phyloP scores from a whole-genome alignment of 2,888 invertebrate species.

The Mimachlamys varia region DNA sequence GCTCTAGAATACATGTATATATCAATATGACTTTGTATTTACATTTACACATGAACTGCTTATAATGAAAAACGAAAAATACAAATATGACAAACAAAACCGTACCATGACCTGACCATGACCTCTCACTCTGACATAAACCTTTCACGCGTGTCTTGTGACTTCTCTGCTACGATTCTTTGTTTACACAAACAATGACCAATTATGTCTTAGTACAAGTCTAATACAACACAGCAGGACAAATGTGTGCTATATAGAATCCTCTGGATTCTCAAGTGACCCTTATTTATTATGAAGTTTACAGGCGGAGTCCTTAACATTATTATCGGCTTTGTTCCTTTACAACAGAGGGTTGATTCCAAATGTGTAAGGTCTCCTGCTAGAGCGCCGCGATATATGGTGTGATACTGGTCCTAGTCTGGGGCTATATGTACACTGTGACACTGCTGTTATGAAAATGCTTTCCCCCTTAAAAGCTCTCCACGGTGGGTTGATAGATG shows the following conservation, averaged over 20 bases:
- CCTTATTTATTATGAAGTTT: neutral
- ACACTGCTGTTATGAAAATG: neutral
- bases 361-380: neutral
- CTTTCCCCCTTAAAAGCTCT: neutral
- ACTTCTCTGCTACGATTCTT: conserved; percentile 5
- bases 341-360: neutral
- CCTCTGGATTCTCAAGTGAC: neutral
- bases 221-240: conserved; percentile 5
- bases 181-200: neutral
- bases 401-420: neutral
- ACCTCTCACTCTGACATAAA: neutral
- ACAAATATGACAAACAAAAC: neutral
- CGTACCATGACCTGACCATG: neutral
- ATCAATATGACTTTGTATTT: neutral
- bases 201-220: neutral
- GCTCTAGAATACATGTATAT: neutral
- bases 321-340: neutral
- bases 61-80: neutral
- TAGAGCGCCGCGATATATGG: neutral
- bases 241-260: neutral
- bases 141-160: neutral
- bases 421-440: neutral
- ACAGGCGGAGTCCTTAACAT: neutral
- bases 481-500: neutral
- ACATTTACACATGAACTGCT: conserved; percentile 7